Base-by-base conservation (phyloP, 1,140 invertebrate species). In the Batillaria attramentaria region DNA sequence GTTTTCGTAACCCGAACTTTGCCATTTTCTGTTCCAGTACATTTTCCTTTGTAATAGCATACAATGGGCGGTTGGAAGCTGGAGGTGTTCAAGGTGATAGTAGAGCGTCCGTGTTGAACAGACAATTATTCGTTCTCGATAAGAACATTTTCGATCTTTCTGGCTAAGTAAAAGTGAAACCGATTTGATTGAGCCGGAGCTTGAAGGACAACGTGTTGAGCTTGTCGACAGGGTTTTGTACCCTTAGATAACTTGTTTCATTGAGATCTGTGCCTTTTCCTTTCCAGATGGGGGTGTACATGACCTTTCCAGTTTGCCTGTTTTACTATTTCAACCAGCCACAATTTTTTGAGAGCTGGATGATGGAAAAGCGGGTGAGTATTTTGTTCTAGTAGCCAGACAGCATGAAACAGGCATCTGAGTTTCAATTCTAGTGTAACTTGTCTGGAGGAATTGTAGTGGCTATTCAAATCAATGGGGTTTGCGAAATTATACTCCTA, bases 281-380 rank as follows among this genome's bases (percentile, higher is more conserved):
- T 65, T 76, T 79, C 46, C 81, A 87, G 91, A 96, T 98, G 95
- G 93, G 93, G 37, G 86, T 97, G 77, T 98, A 97, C 86, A 94
- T 97, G 92, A 91, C 93, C 0, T 97, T 97, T 90, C 96, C 96
- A 0, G 95, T 97, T 5, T 92, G 88, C 4, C 84, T 95, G 18
- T 98, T 97, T 86, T 95, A 97, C 89, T 93, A 94, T 80, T 97
- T 97, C 86, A 97, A 97, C 89, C 95, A 96, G 86, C 94, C 96
- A 8, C 92, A 93, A 65, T 95, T 94, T 86, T 96, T 96, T 89
- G 95, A 97, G 88, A 93, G 95, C 78, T 95, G 93, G 93, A 93
- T 97, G 8, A 94, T 93, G 41, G 93, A 94, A 79, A 94, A 93
- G 54, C 94, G 94, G 85, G 86, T 87, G 74, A 83, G 78, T 60